phyloP scores from a whole-genome alignment of 2,888 invertebrate species.

The Podabrus alpinus region DNA sequence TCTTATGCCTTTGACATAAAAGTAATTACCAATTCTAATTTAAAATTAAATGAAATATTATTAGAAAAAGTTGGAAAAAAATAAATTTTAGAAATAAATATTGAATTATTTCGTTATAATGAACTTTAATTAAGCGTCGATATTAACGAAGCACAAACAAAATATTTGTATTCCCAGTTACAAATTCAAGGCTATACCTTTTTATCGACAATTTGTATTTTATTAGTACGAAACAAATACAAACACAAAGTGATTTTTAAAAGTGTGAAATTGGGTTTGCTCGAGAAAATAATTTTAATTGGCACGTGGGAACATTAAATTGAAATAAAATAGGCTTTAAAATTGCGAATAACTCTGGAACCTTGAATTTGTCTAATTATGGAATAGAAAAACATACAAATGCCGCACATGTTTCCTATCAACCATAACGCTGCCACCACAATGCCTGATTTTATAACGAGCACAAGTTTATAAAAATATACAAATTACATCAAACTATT shows the following conservation, averaged over 20 bases:
- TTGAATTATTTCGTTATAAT: background rate
- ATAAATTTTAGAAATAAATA: background rate
- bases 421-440: background rate
- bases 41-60: background rate
- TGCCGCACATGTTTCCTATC: background rate
- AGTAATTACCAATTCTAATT: background rate
- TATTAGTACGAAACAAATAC: background rate
- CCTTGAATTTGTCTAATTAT: slow-evolving; percentile 1
- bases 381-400: background rate
- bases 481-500: background rate
- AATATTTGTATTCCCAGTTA: background rate
- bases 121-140: background rate
- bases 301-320: background rate
- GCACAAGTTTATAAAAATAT: background rate
- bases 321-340: background rate
- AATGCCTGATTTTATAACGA: background rate
- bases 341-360: background rate
- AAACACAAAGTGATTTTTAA: background rate
- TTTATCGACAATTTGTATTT: background rate
- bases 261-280: background rate
- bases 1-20: background rate
- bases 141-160: background rate
- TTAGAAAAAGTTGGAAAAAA: background rate
- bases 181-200: background rate
- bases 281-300: background rate